Evolutionary conservation across 2,797 vertebrate species (phyloP).

Genomic region (Setipinna tenuifilis): DNA sequence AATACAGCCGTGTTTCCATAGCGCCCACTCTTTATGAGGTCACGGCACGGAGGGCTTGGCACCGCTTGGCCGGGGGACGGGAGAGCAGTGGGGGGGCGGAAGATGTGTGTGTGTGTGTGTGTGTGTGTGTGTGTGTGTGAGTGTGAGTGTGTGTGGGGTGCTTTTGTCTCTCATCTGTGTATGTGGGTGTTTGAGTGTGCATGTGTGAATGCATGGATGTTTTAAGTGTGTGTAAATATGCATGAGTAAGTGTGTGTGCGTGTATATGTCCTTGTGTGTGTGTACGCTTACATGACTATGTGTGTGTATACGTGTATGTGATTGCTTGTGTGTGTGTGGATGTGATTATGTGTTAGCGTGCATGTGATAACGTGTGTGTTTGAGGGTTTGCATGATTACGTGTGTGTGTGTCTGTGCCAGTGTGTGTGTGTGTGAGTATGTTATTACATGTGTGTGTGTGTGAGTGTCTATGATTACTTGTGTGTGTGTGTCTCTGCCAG

Average conservation of each 20-base stretch:
- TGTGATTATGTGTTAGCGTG: too few relatives aligned
- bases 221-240: neutral
- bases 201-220: neutral
- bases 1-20: conserved; percentile 66
- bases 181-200: neutral
- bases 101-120: neutral
- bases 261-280: neutral
- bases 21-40: conserved; percentile 57
- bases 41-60: conserved; percentile 43
- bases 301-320: too few relatives aligned
- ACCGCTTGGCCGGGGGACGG: neutral
- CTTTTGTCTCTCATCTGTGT: neutral
- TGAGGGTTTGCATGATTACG: too few relatives aligned
- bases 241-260: too few relatives aligned
- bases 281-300: neutral
- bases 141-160: conserved; percentile 12
- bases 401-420: too few relatives aligned
- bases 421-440: too few relatives aligned
- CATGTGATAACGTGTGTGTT: too few relatives aligned
- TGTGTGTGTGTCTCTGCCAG: too few relatives aligned
- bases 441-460: too few relatives aligned
- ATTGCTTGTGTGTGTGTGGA: too few relatives aligned
- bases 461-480: conserved; percentile 33
- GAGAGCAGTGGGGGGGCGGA: conserved; percentile 25
- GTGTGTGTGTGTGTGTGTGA: neutral